These are phyloP conservation scores for Lycaon pictus DNA, from an alignment of 2,113 vertebrate genomes.

Conservation along the genomic window DNA sequence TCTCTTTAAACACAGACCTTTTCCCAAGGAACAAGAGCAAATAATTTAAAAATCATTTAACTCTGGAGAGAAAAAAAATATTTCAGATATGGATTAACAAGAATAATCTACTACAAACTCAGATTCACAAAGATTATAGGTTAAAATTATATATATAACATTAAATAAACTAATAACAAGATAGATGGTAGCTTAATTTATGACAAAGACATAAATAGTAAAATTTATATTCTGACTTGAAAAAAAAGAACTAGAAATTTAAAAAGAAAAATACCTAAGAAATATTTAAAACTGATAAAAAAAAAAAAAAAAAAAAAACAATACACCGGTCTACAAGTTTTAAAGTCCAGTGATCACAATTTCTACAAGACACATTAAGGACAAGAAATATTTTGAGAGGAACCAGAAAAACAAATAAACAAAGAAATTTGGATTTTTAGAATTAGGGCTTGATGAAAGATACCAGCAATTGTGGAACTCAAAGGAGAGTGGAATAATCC, in stretches of 20 bases:
- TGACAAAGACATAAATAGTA: neutral
- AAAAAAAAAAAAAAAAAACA: no score
- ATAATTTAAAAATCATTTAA: neutral
- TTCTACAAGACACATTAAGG: neutral
- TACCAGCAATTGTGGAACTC: neutral
- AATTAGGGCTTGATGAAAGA: neutral
- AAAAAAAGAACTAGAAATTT: neutral
- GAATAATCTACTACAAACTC: neutral
- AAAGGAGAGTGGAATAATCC: neutral
- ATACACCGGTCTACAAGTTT: neutral
- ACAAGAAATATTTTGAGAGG: neutral
- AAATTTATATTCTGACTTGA: neutral
- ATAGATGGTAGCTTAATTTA: neutral
- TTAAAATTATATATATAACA: neutral
- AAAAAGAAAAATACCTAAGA: neutral
- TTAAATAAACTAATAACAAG: neutral
- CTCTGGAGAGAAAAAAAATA: neutral
- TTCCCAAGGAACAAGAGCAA: neutral
- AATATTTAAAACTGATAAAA: neutral
- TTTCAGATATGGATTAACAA: neutral
- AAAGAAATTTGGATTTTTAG: neutral
- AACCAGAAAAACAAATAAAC: neutral
- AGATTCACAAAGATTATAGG: neutral
- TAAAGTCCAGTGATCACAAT: neutral
- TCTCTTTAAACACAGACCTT: neutral